Evolutionary conservation across 2,113 vertebrate genomes (phyloP).

Genomic region (Numenius arquata): DNA sequence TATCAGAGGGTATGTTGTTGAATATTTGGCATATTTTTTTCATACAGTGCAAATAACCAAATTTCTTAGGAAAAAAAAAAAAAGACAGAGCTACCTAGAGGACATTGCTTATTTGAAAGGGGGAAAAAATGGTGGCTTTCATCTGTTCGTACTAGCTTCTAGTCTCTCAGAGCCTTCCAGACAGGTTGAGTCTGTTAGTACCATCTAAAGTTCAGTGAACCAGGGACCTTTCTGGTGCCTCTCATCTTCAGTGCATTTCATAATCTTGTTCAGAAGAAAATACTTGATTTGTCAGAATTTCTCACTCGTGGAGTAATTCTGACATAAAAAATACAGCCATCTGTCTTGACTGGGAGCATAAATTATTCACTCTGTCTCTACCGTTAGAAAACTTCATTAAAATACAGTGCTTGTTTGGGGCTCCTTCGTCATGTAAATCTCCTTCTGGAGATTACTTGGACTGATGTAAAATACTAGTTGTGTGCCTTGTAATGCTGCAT

Average conservation of each 20-base stretch:
- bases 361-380: neutral
- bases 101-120: neutral
- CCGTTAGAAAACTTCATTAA: neutral
- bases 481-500: conserved; percentile 8
- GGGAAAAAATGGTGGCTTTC: neutral
- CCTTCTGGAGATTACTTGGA: conserved; percentile 22
- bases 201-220: neutral
- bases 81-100: neutral
- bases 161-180: neutral
- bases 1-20: conserved; percentile 74
- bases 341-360: conserved; percentile 15
- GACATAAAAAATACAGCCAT: neutral
- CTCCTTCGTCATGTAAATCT: neutral
- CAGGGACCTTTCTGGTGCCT: neutral
- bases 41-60: conserved; percentile 37
- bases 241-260: neutral
- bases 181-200: neutral
- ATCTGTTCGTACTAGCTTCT: neutral
- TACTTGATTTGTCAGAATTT: conserved; percentile 13
- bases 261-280: neutral
- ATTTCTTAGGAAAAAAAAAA: neutral
- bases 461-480: neutral
- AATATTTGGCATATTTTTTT: conserved; percentile 71
- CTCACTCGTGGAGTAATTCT: neutral
- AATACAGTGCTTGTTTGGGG: neutral